Evolutionary conservation across 2,797 vertebrate genomes (phyloP).

Genomic region (Brachyrhaphis roseni): DNA sequence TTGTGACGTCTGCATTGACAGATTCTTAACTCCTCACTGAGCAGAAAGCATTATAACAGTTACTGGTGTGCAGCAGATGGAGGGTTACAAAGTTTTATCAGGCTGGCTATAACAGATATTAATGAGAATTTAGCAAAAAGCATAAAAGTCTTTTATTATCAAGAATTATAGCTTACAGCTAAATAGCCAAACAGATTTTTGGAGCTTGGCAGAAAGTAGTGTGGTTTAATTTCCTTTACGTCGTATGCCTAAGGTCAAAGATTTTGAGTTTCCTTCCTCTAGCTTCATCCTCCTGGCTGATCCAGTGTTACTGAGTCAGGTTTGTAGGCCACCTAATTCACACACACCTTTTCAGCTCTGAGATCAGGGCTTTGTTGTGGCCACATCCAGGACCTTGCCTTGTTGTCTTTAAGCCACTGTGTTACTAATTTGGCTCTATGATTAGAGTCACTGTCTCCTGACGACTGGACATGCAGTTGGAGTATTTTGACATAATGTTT

Average conservation of each 20-base stretch:
- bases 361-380: background rate
- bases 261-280: background rate
- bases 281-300: background rate
- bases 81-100: background rate
- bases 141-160: background rate
- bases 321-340: background rate
- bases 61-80: constrained; percentile 6
- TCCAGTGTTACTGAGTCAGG: background rate
- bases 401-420: background rate
- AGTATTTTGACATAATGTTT: background rate
- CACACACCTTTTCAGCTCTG: background rate
- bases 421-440: background rate
- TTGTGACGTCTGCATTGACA: constrained; percentile 5
- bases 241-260: background rate
- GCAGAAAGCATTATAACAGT: constrained; percentile 18
- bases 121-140: background rate
- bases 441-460: background rate
- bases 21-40: constrained; percentile 4
- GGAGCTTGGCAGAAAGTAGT: background rate
- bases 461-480: background rate
- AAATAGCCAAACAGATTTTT: background rate
- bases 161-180: background rate
- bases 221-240: background rate
- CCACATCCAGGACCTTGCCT: background rate
- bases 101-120: background rate